A percentile compares a stretch with the other conserved stretches of the same genome.
These are phyloP conservation scores for Zaprionus tsacasi DNA, from an alignment of 1,140 invertebrate species.

Conservation along the genomic window DNA sequence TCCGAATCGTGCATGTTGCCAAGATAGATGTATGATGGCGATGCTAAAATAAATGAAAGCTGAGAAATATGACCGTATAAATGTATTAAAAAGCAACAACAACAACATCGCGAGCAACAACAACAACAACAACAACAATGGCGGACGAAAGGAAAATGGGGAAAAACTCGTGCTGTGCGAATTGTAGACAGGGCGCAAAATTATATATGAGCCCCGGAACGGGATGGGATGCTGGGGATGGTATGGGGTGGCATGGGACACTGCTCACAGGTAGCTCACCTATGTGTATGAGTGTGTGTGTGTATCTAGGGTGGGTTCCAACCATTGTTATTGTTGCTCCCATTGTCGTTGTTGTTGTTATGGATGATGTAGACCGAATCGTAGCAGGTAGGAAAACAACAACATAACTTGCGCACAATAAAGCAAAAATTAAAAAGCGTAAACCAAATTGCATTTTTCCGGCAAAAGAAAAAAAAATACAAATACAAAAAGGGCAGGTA, in stretches of 20 bases:
- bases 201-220: conserved; percentile 15
- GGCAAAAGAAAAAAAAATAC: not conserved
- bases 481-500: not conserved
- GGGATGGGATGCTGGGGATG: not conserved
- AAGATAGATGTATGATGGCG: conserved; percentile 50
- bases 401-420: conserved; percentile 77
- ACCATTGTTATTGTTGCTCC: conserved; percentile 4
- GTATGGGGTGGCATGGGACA: not conserved
- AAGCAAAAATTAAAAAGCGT: conserved; percentile 83
- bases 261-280: not conserved
- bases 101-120: conserved; percentile 19
- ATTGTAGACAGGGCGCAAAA: conserved; percentile 32
- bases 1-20: conserved; percentile 33
- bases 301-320: conserved; percentile 10
- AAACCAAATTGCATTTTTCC: conserved; percentile 67
- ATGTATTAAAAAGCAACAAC: conserved; percentile 55
- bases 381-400: conserved; percentile 26
- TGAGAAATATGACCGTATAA: conserved; percentile 54
- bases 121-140: conserved; percentile 11
- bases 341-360: conserved; percentile 12
- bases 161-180: conserved; percentile 31
- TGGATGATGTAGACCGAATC: not conserved
- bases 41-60: conserved; percentile 57
- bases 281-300: not conserved
- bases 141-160: conserved; percentile 9